Evolutionary conservation across 2,797 vertebrate species (phyloP).

Genomic region (Chelonia mydas): DNA sequence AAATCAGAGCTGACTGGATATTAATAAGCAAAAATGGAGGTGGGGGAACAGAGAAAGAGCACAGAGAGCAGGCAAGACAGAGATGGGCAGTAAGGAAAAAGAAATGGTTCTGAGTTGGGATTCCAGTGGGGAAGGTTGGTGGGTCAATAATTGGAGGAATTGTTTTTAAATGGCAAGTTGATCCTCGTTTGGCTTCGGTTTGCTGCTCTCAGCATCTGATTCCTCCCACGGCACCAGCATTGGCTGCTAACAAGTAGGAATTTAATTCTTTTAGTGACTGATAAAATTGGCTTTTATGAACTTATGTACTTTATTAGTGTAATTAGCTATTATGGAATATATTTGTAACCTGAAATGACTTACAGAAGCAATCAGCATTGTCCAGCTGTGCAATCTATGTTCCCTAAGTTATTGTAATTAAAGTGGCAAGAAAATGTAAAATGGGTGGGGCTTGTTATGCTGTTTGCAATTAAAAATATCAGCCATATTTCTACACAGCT

Average conservation of each 20-base stretch:
- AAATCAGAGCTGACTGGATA: neutral
- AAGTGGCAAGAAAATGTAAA: neutral
- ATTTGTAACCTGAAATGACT: neutral
- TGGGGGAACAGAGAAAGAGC: neutral
- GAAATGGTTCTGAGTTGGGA: neutral
- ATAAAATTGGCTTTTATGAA: neutral
- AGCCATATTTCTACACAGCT: neutral
- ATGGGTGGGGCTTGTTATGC: neutral
- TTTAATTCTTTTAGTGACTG: neutral
- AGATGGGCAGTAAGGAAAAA: neutral
- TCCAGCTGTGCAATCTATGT: neutral
- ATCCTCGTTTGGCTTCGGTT: neutral
- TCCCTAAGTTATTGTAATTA: neutral
- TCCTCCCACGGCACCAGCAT: neutral
- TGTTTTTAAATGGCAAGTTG: neutral
- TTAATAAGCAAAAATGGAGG: neutral
- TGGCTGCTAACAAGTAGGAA: neutral
- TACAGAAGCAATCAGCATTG: neutral
- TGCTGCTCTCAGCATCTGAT: neutral
- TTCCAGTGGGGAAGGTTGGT: neutral
- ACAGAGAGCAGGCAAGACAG: neutral
- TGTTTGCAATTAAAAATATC: neutral
- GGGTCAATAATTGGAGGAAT: neutral
- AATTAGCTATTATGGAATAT: neutral
- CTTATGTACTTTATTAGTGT: neutral